Percentiles rank a stretch among this genome's conserved stretches.
Conservation (phyloP, 2,888 invertebrate species). For the Strigamia crassipes region DNA sequence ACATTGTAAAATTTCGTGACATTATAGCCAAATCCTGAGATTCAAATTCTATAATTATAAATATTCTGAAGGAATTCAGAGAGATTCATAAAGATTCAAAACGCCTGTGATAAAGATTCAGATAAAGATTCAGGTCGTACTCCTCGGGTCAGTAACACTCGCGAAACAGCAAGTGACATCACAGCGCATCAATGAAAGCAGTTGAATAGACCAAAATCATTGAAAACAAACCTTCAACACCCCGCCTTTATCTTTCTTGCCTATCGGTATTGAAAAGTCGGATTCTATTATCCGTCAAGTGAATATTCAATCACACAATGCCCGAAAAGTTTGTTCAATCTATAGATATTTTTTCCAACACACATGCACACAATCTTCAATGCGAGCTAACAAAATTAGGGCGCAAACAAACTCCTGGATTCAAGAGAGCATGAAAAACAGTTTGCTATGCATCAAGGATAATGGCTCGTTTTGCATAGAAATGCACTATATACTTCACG, state of each 20-base stretch:
- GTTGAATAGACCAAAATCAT: background rate
- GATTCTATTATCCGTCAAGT: background rate
- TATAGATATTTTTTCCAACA: background rate
- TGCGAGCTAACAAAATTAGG: constrained; percentile 3
- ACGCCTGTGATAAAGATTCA: no score
- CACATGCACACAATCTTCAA: background rate
- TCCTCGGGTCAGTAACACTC: no score
- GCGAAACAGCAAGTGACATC: no score
- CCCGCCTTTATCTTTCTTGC: background rate
- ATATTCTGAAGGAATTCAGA: no score
- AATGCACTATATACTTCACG: constrained; percentile 22
- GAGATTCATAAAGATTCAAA: no score
- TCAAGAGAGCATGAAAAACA: constrained; percentile 40
- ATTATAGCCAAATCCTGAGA: no score
- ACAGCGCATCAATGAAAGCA: no score
- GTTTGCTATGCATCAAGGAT: constrained; percentile 37
- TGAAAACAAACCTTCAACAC: background rate
- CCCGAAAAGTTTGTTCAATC: background rate
- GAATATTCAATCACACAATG: background rate
- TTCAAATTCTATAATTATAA: no score
- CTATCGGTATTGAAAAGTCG: background rate
- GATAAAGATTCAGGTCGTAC: no score
- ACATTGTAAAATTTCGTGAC: no score
- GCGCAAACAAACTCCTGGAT: constrained; percentile 28
- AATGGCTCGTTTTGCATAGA: constrained; percentile 37